A percentile compares a stretch with the other conserved stretches of the same genome.
These are phyloP conservation scores for Halyomorpha halys DNA, from an alignment of 1,140 invertebrate genomes.

Conservation along the genomic window DNA sequence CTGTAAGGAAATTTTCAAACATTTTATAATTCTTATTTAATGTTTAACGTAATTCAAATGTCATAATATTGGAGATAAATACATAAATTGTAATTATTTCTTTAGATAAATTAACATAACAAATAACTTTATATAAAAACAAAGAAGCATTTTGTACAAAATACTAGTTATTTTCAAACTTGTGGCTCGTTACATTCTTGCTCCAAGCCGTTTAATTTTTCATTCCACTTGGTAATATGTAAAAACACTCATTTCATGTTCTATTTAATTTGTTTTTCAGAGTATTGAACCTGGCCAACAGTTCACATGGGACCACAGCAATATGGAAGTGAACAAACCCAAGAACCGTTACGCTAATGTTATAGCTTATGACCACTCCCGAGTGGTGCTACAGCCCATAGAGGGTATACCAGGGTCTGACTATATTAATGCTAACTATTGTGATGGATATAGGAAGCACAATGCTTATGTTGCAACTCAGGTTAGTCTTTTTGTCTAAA, in stretches of 20 bases:
- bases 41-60: too few species aligned
- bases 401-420: constrained; percentile 81
- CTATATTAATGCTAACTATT: constrained; percentile 98
- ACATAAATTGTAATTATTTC: too few species aligned
- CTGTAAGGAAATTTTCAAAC: too few species aligned
- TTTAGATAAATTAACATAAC: too few species aligned
- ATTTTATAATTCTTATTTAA: too few species aligned
- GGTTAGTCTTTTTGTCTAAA: constrained; percentile 31
- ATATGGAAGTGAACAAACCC: constrained; percentile 93
- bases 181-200: too few species aligned
- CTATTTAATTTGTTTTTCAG: constrained; percentile 22
- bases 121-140: too few species aligned
- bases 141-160: too few species aligned
- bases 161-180: too few species aligned
- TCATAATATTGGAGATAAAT: too few species aligned
- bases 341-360: constrained; percentile 99
- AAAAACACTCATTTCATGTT: not conserved
- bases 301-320: constrained; percentile 99
- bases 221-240: too few species aligned
- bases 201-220: too few species aligned
- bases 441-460: constrained; percentile 89
- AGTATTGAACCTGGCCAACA: constrained; percentile 98
- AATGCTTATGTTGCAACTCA: constrained; percentile 96
- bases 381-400: constrained; percentile 83
- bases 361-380: constrained; percentile 99